Conservation (phyloP, 2,888 invertebrate species). For the Orthosia gracilis region DNA sequence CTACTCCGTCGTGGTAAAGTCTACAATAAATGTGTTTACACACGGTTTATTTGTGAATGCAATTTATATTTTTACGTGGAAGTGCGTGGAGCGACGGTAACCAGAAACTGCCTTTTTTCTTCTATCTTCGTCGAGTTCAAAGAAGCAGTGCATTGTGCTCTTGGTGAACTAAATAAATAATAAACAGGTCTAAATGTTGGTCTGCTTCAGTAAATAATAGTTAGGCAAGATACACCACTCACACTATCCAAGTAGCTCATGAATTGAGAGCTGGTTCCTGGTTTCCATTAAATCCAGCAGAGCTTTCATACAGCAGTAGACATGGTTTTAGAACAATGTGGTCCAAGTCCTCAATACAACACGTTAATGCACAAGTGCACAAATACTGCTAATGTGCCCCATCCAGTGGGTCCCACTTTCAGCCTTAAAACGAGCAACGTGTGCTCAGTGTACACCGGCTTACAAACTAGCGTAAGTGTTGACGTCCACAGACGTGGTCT, state of each 20-base stretch:
- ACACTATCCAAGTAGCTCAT: background rate
- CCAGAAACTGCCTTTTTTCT: conserved; percentile 70
- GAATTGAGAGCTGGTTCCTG: background rate
- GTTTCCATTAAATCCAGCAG: background rate
- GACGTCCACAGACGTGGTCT: conserved; percentile 3
- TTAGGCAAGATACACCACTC: no score
- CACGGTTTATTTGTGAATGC: conserved; percentile 47
- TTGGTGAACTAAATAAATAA: background rate
- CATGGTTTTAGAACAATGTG: background rate
- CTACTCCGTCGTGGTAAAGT: conserved; percentile 40
- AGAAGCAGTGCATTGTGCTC: conserved; percentile 16
- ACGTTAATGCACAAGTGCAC: background rate
- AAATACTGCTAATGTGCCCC: no score
- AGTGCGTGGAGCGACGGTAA: conserved; percentile 64
- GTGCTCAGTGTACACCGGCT: background rate
- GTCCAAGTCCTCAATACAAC: background rate
- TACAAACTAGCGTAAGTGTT: conserved; percentile 13
- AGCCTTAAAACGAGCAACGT: background rate
- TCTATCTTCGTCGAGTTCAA: conserved; percentile 63
- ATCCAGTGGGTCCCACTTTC: background rate
- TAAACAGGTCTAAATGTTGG: background rate
- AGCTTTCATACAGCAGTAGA: background rate
- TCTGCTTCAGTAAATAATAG: background rate
- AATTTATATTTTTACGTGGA: conserved; percentile 65
- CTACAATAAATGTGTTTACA: conserved; percentile 20